Evolutionary conservation across 1,140 invertebrate genomes (phyloP).

Genomic region (Habropoda laboriosa): DNA sequence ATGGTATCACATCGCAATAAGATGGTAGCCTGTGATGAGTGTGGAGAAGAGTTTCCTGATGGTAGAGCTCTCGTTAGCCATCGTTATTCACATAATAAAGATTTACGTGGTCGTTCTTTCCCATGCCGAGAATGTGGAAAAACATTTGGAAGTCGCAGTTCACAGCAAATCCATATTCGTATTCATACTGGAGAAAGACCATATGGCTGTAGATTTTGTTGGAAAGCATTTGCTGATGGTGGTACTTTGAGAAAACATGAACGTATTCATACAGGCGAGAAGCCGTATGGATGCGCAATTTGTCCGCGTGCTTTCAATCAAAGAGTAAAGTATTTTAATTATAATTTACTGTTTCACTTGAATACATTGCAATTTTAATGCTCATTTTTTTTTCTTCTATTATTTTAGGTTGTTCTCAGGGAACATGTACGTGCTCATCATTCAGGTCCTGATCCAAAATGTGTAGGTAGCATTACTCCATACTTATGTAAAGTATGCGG

Average conservation of each 20-base stretch:
- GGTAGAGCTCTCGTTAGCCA: slow-evolving; percentile 87
- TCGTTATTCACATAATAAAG: slow-evolving; percentile 85
- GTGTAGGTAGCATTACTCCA: slow-evolving; percentile 81
- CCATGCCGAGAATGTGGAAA: slow-evolving; percentile 93
- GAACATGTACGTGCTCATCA: slow-evolving; percentile 92
- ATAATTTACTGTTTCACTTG: not conserved
- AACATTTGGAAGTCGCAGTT: slow-evolving; percentile 93
- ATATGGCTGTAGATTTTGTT: slow-evolving; percentile 97
- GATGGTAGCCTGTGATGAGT: slow-evolving; percentile 87
- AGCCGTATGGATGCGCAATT: slow-evolving; percentile 97
- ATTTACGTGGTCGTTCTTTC: slow-evolving; percentile 86
- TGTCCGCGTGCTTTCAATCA: slow-evolving; percentile 94
- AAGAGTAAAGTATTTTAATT: slow-evolving; percentile 79
- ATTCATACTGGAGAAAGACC: slow-evolving; percentile 93
- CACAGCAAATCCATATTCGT: slow-evolving; percentile 94
- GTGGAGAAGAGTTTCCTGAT: slow-evolving; percentile 87
- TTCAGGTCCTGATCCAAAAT: slow-evolving; percentile 87
- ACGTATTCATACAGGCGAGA: slow-evolving; percentile 97
- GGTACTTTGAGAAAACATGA: slow-evolving; percentile 98
- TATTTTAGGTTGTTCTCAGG: slow-evolving; percentile 86
- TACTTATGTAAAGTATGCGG: slow-evolving; percentile 90
- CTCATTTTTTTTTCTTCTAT: not conserved
- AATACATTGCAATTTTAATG: not conserved
- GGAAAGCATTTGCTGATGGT: slow-evolving; percentile 99
- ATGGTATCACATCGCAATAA: slow-evolving; percentile 88